Base-by-base conservation (phyloP, 2,888 invertebrate genomes). In the Agrilus biguttatus region DNA sequence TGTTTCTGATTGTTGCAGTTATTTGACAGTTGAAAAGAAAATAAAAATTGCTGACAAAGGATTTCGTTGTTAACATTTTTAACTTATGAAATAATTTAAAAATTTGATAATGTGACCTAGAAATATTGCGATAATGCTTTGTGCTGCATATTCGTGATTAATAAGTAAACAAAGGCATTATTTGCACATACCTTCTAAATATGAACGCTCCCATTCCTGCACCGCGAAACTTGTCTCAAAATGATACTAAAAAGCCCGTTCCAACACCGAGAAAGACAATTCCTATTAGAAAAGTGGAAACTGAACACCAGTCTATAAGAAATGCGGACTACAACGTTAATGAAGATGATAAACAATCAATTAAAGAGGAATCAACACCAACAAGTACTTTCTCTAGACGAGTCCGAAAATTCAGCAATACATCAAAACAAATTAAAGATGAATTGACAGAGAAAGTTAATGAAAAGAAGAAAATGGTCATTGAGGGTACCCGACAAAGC, bases 401-500 rank as follows among this genome's bases (percentile, higher is more conserved):
- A 47, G 57, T 73, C 8, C 66, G 67, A 36, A 71, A 70, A n/a
- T 65, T 75, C 36, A 67, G 72, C 46, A 65, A 69, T 37, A 73
- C 71, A 17, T 75, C 75, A 1, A 75, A 73, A 54, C 75, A 75
- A 58, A 57, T 74, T 33, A 66, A 71, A 1, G 75, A 70, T 49
- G 75, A 75, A 54, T 70, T 75, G 14, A 71, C 72, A 1, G 65
- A 65, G 23, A 71, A 72, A 62, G 71, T 76, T 1, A 60, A 71
- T 56, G 66, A 72, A 56, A 70, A 69, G 51, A 69, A 70, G 42
- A 77, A 74, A 49, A 77, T 78, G 36, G 74, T 80, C 2, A 74
- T 79, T 41, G 78, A 78, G 55, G 71, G 76, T 42, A 80, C 80
- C 0, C 69, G 72, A 51, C 70, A 60, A 62, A 69, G 62, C 60